Evolutionary conservation across 2,113 vertebrate genomes (phyloP), one percentile per base, ranked within the genome.

Genomic region (Gorsachius goisagi): DNA sequence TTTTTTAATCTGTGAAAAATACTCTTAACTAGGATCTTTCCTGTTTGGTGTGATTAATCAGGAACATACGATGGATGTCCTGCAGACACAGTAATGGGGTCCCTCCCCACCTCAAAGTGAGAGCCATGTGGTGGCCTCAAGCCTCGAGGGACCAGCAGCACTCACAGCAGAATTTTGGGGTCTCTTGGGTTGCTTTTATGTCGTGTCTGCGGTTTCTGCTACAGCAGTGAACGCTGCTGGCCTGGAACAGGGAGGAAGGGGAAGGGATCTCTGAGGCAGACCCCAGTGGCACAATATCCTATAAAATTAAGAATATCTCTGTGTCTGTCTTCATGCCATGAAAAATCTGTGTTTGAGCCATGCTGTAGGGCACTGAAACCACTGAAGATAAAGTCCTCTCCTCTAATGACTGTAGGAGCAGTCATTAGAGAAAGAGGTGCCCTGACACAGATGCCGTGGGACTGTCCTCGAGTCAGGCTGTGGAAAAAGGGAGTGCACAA

Each of bases 91-190:
- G 4, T 7, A 28, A 9, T 1, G 6, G 32, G 14, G 30, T 68
- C 21, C 27, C 20, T 83, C 11, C 22, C 30, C 0, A 0, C 26
- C 64, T 56, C 39, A 55, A 39, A 55, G n/a, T 2, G 0, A 12
- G 41, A 88, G 62, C 45, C 22, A 2, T 0, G 1, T 37, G 26
- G 64, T 56, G 33, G n/a, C 45, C 28, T 41, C 49, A 64, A 17
- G 33, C 39, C 74, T 76, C 0, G 0, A 15, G 53, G 39, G 28
- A 9, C 56, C 55, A 52, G 33, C 79, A 88, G 86, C 35, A 4
- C 50, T 28, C 23, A 14, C 28, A 30, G 56, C 27, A 58, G 22
- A 3, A 2, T 28, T 75, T 63, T 9, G 12, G 12, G 14, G 19
- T 41, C 33, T 24, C 24, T 37, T 28, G 49, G 17, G 32, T 8